Evolutionary conservation across 2,797 vertebrate genomes (phyloP), one percentile per base, ranked within the genome.

Genomic region (Malacoraja senta): DNA sequence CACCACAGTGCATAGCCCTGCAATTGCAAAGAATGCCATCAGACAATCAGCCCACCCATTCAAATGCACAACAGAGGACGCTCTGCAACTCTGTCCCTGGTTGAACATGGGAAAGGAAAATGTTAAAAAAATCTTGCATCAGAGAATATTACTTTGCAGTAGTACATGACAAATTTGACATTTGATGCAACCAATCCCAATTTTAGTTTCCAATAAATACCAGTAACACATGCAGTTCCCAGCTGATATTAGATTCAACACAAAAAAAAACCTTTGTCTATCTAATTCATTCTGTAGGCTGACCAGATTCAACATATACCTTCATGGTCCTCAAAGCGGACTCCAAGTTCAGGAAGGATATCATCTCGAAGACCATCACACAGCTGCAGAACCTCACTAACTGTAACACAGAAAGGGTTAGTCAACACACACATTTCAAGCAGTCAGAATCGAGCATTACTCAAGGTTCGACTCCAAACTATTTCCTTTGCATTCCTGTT

Each of bases 241-340:
- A 79, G 61, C 17, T 32, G n/a, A 2, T 4, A 19, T 32, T 6
- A 88, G 63, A 88, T 35, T 68, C 32, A 65, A n/a, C 29, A 68
- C 29, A 61, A 9, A 4, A 9, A 4, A 35, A 65, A 8, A 6
- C n/a, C 1, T 12, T 17, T 68, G 44, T 53, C 44, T 53, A 4
- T 68, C 65, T 68, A 68, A 44, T 4, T 44, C 65, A 68, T n/a
- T 29, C 58, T 63, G 13, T 4, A 65, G 17, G 6, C 17, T 68
- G 84, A 68, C 17, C 4, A 38, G 15, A 78, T 38, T 38, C 21
- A 13, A 17, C 78, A 79, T 4, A 10, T 96, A 99, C 99, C 99
- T 97, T 99, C 99, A 8, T 98, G 98, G 93, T 99, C 99, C 93
- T 99, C 99, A 80, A 99, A 96, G 26, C 99, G 97, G 94, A 99